These are phyloP conservation scores for Zoroaster sp. DNA, from an alignment of 53 echinoderm and acorn worm genomes.

Conservation along the genomic window DNA sequence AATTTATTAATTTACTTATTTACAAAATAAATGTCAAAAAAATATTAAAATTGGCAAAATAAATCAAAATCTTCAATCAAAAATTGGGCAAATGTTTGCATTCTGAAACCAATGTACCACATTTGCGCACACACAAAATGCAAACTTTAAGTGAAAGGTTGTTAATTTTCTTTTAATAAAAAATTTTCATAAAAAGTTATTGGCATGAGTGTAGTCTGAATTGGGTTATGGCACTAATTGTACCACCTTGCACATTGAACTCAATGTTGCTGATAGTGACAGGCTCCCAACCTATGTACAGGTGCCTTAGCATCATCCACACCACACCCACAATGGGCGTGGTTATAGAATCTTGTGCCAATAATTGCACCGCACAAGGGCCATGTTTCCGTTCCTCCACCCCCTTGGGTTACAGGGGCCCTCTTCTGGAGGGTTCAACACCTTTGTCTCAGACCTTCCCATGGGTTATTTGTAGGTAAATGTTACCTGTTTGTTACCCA, in stretches of 20 bases:
- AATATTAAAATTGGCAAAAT: neutral
- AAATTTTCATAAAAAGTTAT: slow-evolving; percentile 13
- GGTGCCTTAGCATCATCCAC: slow-evolving; percentile 51
- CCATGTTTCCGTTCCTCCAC: slow-evolving; percentile 64
- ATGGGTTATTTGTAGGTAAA: slow-evolving; percentile 34
- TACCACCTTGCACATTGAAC: slow-evolving; percentile 77
- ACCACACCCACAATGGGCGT: neutral
- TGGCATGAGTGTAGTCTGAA: slow-evolving; percentile 87
- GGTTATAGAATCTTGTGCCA: slow-evolving; percentile 55
- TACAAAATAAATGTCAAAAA: neutral
- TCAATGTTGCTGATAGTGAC: slow-evolving; percentile 67
- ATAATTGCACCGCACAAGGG: slow-evolving; percentile 49
- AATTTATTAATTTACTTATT: neutral
- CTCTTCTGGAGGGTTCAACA: slow-evolving; percentile 50
- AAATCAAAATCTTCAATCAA: too few relatives aligned
- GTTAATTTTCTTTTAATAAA: neutral
- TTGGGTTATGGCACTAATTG: slow-evolving; percentile 72
- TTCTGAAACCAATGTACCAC: too few relatives aligned
- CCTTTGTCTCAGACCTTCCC: slow-evolving; percentile 87
- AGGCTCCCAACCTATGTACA: slow-evolving; percentile 70
- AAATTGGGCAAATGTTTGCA: neutral
- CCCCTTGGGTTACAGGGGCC: slow-evolving; percentile 47
- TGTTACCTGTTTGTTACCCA: slow-evolving; percentile 63
- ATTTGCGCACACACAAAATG: neutral
- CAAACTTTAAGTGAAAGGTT: neutral